phyloP scores from a whole-genome alignment of 2,113 vertebrate species.

The Centropristis striata region DNA sequence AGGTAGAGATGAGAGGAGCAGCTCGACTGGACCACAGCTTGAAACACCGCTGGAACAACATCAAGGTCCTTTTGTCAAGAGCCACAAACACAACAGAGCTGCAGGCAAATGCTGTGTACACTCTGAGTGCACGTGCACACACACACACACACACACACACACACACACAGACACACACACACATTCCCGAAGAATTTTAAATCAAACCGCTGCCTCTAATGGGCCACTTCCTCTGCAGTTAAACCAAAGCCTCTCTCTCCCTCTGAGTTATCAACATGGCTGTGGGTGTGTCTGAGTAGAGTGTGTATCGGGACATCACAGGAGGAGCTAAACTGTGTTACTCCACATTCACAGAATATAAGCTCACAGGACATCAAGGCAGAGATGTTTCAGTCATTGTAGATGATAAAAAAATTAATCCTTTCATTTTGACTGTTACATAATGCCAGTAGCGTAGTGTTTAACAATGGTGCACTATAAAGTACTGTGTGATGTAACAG shows the following conservation, averaged over 20 bases:
- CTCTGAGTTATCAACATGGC: slow-evolving; percentile 17
- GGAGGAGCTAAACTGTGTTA: background rate
- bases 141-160: background rate
- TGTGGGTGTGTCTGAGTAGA: slow-evolving; percentile 12
- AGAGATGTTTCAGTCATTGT: background rate
- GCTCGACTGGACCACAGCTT: slow-evolving; percentile 19
- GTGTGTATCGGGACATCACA: background rate
- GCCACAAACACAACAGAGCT: slow-evolving; percentile 31
- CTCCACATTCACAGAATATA: background rate
- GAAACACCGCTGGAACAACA: slow-evolving; percentile 50
- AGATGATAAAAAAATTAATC: background rate
- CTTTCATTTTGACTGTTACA: background rate
- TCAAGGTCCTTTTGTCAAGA: slow-evolving; percentile 61
- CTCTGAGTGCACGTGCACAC: background rate
- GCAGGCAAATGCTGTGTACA: slow-evolving; percentile 3
- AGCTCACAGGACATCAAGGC: background rate
- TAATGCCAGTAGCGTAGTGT: too few species aligned
- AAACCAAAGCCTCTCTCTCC: background rate
- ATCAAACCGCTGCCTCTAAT: slow-evolving; percentile 38
- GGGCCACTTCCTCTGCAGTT: slow-evolving; percentile 30
- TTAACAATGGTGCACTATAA: background rate
- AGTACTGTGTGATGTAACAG: background rate
- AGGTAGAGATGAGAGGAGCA: slow-evolving; percentile 57
- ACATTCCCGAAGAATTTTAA: slow-evolving; percentile 10
- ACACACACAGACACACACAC: background rate